These are phyloP conservation scores for Zaprionus taronus DNA, from an alignment of 1,140 invertebrate genomes.

Conservation along the genomic window DNA sequence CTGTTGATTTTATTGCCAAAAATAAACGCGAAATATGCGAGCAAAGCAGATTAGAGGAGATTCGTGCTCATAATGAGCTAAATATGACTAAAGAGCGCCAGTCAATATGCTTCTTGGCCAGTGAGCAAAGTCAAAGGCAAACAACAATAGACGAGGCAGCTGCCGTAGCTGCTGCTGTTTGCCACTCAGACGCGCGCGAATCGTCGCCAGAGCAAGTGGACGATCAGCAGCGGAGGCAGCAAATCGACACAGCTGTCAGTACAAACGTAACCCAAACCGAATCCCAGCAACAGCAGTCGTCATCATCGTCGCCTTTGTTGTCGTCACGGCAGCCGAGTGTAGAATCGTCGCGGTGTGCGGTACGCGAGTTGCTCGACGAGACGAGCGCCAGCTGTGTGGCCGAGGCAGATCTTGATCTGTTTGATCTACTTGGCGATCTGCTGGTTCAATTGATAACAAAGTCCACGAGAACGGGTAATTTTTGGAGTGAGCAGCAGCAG, in stretches of 20 bases:
- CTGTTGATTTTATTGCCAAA: slow-evolving; percentile 55
- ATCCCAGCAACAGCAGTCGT: slow-evolving; percentile 2
- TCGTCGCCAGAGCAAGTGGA: slow-evolving; percentile 76
- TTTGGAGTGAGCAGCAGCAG: slow-evolving; percentile 48
- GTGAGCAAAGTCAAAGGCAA: slow-evolving; percentile 52
- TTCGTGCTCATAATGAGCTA: slow-evolving; percentile 70
- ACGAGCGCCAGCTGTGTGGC: slow-evolving; percentile 10
- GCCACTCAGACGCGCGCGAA: slow-evolving; percentile 79
- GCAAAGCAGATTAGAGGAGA: slow-evolving; percentile 82
- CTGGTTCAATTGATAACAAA: slow-evolving; percentile 54
- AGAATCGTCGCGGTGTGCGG: slow-evolving; percentile 63
- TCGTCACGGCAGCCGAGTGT: slow-evolving; percentile 54
- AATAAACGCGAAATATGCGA: slow-evolving; percentile 77
- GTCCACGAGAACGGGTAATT: slow-evolving; percentile 57
- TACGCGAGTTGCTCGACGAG: slow-evolving; percentile 54
- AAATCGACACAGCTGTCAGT: slow-evolving; percentile 13
- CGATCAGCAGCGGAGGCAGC: slow-evolving; percentile 38
- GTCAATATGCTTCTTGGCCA: slow-evolving; percentile 76
- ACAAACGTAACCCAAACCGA: slow-evolving; percentile 47
- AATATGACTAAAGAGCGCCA: slow-evolving; percentile 78
- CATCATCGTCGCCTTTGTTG: neutral
- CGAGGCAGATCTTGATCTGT: slow-evolving; percentile 55
- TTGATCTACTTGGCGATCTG: slow-evolving; percentile 58
- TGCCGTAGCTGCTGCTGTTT: slow-evolving; percentile 46
- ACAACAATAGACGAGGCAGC: slow-evolving; percentile 60